Conservation (phyloP, 2,797 vertebrate genomes). For the Valencia hispanica region DNA sequence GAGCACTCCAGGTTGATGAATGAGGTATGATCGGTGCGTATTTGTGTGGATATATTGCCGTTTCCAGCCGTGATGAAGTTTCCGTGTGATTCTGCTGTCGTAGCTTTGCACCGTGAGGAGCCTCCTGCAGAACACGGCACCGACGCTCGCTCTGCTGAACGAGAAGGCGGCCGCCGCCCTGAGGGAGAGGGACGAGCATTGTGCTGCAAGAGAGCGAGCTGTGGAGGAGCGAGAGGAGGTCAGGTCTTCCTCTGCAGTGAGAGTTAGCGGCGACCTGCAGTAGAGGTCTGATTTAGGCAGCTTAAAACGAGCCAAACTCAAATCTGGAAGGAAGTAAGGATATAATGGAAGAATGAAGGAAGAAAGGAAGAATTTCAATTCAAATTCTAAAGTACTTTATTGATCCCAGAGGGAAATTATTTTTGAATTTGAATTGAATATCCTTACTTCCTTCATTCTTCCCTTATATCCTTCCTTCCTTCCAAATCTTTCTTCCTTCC, state of each 20-base stretch:
- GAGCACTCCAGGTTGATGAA: conserved; percentile 75
- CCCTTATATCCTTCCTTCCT: not conserved
- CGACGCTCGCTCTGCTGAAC: conserved; percentile 75
- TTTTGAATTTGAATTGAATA: no score
- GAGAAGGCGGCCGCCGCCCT: conserved; percentile 75
- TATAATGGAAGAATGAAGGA: no score
- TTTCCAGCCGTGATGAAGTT: not conserved
- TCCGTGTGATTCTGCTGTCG: conserved; percentile 1
- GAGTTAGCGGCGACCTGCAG: no score
- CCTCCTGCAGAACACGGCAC: conserved; percentile 72
- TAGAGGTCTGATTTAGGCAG: not conserved
- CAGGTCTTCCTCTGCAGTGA: not conserved
- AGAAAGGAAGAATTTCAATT: no score
- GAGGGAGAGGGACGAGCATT: conserved; percentile 59
- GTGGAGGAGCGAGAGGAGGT: conserved; percentile 76
- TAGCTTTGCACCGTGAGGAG: conserved; percentile 69
- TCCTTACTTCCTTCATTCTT: not conserved
- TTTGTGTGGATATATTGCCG: not conserved
- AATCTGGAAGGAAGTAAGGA: no score
- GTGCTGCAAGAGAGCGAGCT: conserved; percentile 65
- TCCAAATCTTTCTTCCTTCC: not conserved
- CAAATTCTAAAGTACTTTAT: no score
- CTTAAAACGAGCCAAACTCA: no score
- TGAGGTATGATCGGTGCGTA: conserved; percentile 57
- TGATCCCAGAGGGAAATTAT: no score